Conservation (phyloP, 1,140 invertebrate genomes). For the Drosophila baimaii region DNA sequence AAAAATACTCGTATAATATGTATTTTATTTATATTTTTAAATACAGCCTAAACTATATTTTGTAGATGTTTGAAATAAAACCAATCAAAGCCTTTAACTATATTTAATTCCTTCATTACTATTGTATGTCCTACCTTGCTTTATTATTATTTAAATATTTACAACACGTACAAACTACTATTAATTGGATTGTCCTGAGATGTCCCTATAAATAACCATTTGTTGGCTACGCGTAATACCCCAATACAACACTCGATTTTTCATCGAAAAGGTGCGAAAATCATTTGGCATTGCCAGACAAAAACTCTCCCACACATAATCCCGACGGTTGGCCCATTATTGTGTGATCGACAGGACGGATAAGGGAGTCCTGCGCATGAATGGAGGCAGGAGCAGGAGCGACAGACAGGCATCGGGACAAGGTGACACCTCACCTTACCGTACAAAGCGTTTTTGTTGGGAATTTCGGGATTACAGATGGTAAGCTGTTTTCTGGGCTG, state of each 20-base stretch:
- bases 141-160: background rate
- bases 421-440: constrained; percentile 74
- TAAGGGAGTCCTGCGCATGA: constrained; percentile 66
- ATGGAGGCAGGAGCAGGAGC: constrained; percentile 34
- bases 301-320: constrained; percentile 39
- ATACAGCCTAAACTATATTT: too few relatives aligned
- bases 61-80: too few relatives aligned
- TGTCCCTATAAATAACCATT: constrained; percentile 18
- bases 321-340: constrained; percentile 69
- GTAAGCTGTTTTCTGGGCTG: constrained; percentile 75
- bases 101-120: background rate
- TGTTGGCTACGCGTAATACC: constrained; percentile 11
- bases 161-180: constrained; percentile 16
- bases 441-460: constrained; percentile 63
- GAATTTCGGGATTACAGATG: constrained; percentile 73
- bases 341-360: constrained; percentile 76
- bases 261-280: constrained; percentile 71
- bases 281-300: constrained; percentile 56
- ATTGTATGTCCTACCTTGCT: rapidly evolving
- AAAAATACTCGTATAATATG: too few relatives aligned
- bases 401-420: constrained; percentile 44
- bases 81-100: background rate
- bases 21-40: too few relatives aligned
- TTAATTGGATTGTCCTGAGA: constrained; percentile 48
- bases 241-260: constrained; percentile 14